Evolutionary conservation across 2,797 vertebrate species (phyloP).

Genomic region (Ctenosaura bakeri): DNA sequence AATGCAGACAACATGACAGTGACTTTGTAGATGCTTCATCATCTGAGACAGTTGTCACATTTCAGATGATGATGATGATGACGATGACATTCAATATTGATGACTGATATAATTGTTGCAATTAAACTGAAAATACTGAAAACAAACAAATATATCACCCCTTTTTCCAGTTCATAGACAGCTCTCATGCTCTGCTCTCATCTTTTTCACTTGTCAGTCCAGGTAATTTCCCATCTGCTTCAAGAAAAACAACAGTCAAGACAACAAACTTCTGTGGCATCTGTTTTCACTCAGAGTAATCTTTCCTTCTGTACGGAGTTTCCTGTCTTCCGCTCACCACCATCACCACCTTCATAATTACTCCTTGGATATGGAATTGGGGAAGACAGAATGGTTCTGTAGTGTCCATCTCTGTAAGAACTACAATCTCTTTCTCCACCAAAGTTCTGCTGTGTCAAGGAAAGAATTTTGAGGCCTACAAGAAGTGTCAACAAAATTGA

Average conservation of each 20-base stretch:
- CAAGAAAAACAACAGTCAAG: neutral
- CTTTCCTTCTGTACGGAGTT: no score
- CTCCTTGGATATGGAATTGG: neutral
- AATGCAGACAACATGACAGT: neutral
- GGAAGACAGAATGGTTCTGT: neutral
- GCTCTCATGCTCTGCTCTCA: neutral
- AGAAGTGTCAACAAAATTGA: neutral
- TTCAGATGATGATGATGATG: neutral
- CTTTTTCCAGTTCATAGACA: neutral
- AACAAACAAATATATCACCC: neutral
- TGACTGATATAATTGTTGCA: no score
- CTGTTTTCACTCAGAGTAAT: neutral
- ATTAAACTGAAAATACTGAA: neutral
- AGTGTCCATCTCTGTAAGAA: neutral
- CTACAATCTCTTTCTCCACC: neutral
- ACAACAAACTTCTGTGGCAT: neutral
- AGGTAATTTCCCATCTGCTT: neutral
- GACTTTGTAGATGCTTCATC: slow-evolving; percentile 15
- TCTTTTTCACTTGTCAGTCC: neutral
- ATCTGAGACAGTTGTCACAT: neutral
- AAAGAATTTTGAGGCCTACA: neutral
- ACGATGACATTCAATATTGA: neutral
- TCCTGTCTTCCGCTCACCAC: no score
- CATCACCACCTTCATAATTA: no score
- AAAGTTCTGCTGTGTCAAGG: neutral